A percentile compares a stretch with the other conserved stretches of the same genome.
Evolutionary conservation across 1,140 invertebrate species (phyloP).

Genomic region (Scaptomyza hsui): DNA sequence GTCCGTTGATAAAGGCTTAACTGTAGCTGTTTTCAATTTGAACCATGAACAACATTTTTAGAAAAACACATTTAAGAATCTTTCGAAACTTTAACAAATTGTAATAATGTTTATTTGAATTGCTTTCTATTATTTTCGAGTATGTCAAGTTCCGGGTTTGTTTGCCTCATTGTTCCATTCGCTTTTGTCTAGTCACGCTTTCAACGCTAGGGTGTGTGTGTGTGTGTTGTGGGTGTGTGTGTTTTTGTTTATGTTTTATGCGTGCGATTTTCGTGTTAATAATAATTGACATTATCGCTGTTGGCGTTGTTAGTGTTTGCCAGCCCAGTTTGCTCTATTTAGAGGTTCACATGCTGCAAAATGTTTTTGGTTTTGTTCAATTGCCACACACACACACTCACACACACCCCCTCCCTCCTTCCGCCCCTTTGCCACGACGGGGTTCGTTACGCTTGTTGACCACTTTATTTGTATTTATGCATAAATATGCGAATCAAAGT

Average conservation of each 20-base stretch:
- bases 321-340: conserved; percentile 51
- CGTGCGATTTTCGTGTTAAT: conserved; percentile 70
- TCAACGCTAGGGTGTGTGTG: background rate
- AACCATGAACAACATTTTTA: too few species aligned
- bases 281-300: conserved; percentile 74
- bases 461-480: conserved; percentile 58
- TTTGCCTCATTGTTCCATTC: background rate
- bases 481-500: conserved; percentile 70
- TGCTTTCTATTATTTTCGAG: background rate
- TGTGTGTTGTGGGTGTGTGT: conserved; percentile 5
- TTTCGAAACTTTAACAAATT: too few species aligned
- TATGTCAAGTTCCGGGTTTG: background rate
- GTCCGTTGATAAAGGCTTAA: background rate
- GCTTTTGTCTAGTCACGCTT: background rate
- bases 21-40: background rate
- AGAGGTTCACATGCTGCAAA: conserved; percentile 33
- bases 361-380: conserved; percentile 23
- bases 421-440: too few species aligned
- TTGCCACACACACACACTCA: background rate
- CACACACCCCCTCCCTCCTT: background rate
- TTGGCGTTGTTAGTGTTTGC: conserved; percentile 39
- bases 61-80: too few species aligned
- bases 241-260: conserved; percentile 20
- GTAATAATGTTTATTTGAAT: background rate
- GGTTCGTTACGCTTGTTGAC: conserved; percentile 24